Evolutionary conservation across 2,113 vertebrate species (phyloP), one percentile per base, ranked within the genome.

Genomic region (Erythrocercus mccallii): DNA sequence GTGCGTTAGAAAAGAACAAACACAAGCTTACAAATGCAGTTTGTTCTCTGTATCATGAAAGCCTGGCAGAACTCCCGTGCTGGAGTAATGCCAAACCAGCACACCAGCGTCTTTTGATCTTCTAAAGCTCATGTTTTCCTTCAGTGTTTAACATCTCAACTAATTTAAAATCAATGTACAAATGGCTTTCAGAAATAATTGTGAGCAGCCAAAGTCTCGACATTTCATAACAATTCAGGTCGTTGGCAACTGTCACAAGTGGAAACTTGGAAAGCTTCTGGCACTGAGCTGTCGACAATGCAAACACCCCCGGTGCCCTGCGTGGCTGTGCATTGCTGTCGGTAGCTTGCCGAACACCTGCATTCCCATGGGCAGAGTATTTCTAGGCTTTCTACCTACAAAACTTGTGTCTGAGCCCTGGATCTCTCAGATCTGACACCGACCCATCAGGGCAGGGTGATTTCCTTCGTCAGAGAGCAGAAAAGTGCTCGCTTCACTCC

Each of bases 271-370:
- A 37, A 44, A 51, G 56, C 60, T 71, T 7, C 12, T 16, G 53
- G 50, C 61, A 12, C 40, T 0, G 9, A 42, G 71, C 24, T 20
- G 54, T 0, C 0, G 3, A 2, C 20, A 5, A 21, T 5, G 23
- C 31, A 1, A 45, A 33, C 33, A 16, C 7, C 7, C 14, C 8
- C 8, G 1, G 0, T 10, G 53, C 23, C 76, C 33, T 0, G 2
- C 19, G 6, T 1, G 57, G 47, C 4, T 7, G 1, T 3, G 11
- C 8, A 2, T 4, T 1, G 8, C 33, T 54, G 25, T 20, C 4
- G 2, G 31, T 30, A 27, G 1, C 1, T 4, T 30, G 81, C 54
- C 21, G 2, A 44, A 40, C 74, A 85, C 42, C 80, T 44, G 80
- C 19, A 1, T 28, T 64, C 64, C 53, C 28, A 16, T 0, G 8